A percentile compares a stretch with the other conserved stretches of the same genome.
These are phyloP conservation scores for Acleris literana DNA, from an alignment of 2,888 invertebrate genomes.

Conservation along the genomic window DNA sequence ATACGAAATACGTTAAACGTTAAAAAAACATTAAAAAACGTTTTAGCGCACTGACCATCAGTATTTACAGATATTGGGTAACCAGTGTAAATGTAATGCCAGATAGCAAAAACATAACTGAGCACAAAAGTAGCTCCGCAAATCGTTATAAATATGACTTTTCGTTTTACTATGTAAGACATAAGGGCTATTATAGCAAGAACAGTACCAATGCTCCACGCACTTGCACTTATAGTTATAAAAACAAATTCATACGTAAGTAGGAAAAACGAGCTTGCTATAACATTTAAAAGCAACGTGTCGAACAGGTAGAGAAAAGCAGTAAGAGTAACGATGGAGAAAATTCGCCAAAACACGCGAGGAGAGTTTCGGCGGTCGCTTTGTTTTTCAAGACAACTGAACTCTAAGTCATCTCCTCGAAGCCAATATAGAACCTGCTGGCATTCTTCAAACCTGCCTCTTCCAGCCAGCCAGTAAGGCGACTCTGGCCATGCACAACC, in stretches of 20 bases:
- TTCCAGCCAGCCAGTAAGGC: not conserved
- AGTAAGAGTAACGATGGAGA: not conserved
- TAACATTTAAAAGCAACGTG: no score
- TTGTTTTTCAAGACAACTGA: not conserved
- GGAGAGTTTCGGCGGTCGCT: not conserved
- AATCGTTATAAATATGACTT: not conserved
- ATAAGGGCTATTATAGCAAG: not conserved
- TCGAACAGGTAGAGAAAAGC: no score
- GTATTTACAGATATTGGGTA: not conserved
- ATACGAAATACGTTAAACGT: not conserved
- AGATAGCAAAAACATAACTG: not conserved
- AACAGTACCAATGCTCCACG: not conserved
- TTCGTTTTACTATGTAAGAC: conserved; percentile 1
- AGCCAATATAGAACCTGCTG: not conserved
- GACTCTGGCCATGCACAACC: conserved; percentile 4
- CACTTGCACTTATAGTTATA: no score
- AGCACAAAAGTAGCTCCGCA: not conserved
- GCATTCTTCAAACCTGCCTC: not conserved
- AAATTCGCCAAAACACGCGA: not conserved
- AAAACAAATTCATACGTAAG: no score
- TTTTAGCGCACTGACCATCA: not conserved
- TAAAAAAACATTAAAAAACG: not conserved
- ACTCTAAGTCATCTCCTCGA: not conserved
- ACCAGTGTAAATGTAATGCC: not conserved
- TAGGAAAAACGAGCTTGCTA: no score